These are phyloP conservation scores for Elephantulus edwardii DNA, from an alignment of 2,113 vertebrate genomes.

Conservation along the genomic window DNA sequence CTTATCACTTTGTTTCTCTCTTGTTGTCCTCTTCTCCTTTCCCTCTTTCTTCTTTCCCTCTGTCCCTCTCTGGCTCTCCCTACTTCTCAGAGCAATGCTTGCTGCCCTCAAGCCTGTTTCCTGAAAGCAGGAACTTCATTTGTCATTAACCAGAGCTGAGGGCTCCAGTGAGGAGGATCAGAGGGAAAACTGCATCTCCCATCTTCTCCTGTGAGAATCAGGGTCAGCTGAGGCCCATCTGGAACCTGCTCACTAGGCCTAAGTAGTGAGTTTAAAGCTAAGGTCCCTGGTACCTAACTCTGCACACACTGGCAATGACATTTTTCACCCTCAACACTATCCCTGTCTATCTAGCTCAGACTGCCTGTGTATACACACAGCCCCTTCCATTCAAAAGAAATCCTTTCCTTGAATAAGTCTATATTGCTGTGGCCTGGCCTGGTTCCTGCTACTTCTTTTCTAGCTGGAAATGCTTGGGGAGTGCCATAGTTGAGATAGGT, in stretches of 20 bases:
- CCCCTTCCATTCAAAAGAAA: constrained; percentile 17
- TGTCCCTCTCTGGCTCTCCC: constrained; percentile 59
- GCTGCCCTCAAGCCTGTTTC: constrained; percentile 63
- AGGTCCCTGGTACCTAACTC: too few species aligned
- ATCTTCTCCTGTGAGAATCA: constrained; percentile 69
- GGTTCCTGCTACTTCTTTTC: constrained; percentile 54
- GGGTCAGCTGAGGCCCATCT: constrained; percentile 72
- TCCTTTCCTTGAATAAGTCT: constrained; percentile 32
- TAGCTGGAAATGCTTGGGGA: constrained; percentile 28
- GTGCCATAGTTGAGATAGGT: constrained; percentile 28
- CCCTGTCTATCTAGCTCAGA: constrained; percentile 48
- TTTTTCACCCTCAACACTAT: constrained; percentile 32
- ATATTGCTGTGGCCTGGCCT: constrained; percentile 56
- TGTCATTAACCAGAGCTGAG: constrained; percentile 55
- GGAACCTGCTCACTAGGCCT: constrained; percentile 18
- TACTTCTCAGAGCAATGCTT: constrained; percentile 58
- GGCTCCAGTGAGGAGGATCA: constrained; percentile 34
- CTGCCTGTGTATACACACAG: constrained; percentile 36
- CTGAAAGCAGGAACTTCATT: constrained; percentile 58
- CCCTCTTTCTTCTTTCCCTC: background rate
- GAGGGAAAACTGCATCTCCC: constrained; percentile 57
- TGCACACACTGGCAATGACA: background rate
- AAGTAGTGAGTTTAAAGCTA: constrained; percentile 41
- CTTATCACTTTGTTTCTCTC: background rate
- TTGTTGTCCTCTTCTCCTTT: background rate